Percentiles rank a stretch among this genome's conserved stretches.
phyloP scores from a whole-genome alignment of 2,113 vertebrate species.

The Cariama cristata region DNA sequence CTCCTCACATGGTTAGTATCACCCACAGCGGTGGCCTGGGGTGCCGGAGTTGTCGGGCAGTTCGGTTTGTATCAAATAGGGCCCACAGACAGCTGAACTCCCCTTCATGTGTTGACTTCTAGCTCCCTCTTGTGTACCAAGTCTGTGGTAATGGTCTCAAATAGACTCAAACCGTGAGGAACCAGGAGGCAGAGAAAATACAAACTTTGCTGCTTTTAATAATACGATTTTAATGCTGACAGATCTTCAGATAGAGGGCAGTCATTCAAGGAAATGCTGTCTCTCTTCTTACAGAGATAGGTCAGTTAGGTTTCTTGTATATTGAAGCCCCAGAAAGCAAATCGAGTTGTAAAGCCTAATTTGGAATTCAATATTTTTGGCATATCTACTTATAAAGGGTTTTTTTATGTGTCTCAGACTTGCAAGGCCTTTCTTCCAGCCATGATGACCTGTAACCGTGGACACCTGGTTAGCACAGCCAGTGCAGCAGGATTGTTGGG shows the following conservation, averaged over 20 bases:
- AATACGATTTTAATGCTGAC: neutral
- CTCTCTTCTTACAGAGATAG: neutral
- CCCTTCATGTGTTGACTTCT: neutral
- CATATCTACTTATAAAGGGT: neutral
- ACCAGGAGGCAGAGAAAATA: neutral
- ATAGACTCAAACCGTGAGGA: neutral
- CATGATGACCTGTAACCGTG: conserved; percentile 86
- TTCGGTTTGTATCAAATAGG: neutral
- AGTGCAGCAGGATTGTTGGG: conserved; percentile 82
- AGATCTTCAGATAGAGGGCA: neutral
- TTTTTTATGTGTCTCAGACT: conserved; percentile 74
- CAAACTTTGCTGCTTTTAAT: neutral
- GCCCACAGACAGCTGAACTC: neutral
- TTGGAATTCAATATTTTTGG: neutral
- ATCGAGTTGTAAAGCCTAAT: neutral
- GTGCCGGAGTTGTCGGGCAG: neutral
- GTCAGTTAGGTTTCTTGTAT: neutral
- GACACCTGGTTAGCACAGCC: conserved; percentile 85
- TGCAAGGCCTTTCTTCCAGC: conserved; percentile 93
- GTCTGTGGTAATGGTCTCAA: neutral
- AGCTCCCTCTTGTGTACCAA: conserved; percentile 58
- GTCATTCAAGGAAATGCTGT: neutral
- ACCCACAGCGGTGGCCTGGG: neutral
- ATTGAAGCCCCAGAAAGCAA: neutral
- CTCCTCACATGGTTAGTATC: neutral